phyloP scores from a whole-genome alignment of 2,888 invertebrate genomes.

The Leucoptera coffeella region DNA sequence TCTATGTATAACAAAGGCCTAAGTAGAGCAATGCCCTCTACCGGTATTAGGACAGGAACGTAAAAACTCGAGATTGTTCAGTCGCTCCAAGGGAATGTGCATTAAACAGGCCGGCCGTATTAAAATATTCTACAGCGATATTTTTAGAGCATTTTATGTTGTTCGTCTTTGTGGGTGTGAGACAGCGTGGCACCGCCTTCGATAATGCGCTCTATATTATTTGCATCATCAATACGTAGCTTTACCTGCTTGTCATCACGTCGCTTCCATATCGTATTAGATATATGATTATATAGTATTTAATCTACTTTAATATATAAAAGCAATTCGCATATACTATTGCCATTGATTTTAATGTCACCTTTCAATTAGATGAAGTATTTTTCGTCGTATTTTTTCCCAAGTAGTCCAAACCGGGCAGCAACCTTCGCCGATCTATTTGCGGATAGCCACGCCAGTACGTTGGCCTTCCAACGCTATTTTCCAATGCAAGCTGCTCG shows the following conservation, averaged over 20 bases:
- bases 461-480: conserved; percentile 39
- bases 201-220: too few relatives aligned
- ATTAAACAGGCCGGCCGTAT: conserved; percentile 46
- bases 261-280: too few relatives aligned
- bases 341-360: too few relatives aligned
- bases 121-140: conserved; percentile 47
- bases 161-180: conserved; percentile 42
- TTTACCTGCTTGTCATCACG: too few relatives aligned
- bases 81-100: conserved; percentile 31
- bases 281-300: too few relatives aligned
- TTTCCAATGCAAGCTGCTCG: conserved; percentile 21
- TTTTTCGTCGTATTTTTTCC: too few relatives aligned
- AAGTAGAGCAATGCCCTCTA: conserved; percentile 24
- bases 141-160: conserved; percentile 45
- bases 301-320: too few relatives aligned
- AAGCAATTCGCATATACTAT: too few relatives aligned
- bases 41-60: conserved; percentile 14
- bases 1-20: conserved; percentile 13
- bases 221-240: too few relatives aligned
- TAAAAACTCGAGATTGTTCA: conserved; percentile 22
- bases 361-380: too few relatives aligned
- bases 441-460: conserved; percentile 29
- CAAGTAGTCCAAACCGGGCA: conserved; percentile 32
- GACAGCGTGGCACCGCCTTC: conserved; percentile 49
- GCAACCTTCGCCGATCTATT: conserved; percentile 39